Base-by-base conservation (phyloP, 2,888 invertebrate genomes). In the Listrodromus nycthemerus region DNA sequence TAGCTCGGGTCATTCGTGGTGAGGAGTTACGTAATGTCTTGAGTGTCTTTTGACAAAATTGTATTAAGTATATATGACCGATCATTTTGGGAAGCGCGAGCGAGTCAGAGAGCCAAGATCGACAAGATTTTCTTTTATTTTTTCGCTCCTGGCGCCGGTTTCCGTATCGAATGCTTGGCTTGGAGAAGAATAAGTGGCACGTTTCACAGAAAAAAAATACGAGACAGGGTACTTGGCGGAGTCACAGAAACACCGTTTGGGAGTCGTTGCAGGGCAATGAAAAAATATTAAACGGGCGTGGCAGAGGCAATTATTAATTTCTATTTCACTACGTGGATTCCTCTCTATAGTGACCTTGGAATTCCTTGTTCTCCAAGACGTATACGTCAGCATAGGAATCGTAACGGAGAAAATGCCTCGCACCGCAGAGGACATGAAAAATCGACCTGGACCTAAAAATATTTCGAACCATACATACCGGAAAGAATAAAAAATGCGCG, bases 391-490 rank as follows among this genome's bases (percentile, higher is more conserved):
- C 37, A 21, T 70, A 21, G 70, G 16, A 55, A 55, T 37, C 37
- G 13, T 37, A 37, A 70, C 55, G 37, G 55, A 52, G 7, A 19
- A 19, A 13, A 52, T 52, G 19, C 19, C 52, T 21, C 52, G 70
- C 33, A 61, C 58, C 61, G 79, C 65, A 45, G 80, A 78, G 70
- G 80, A 83, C 83, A 75, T 75, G 86, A 84, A 90, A 91, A 91
- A 90, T 88, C 86, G 87, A 87, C 86, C 85, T 67, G 78, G 78
- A 76, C 86, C 91, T 91, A 91, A 91, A 91, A 91, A 91, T 91
- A 91, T 89, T 85, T 63, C 87, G 89, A 85, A 88, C 89, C 88
- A 84, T 89, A 85, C 88, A 84, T 89, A 85, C 86, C 85, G 78
- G 74, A 82, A 86, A 86, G 86, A 87, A 88, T 74, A 82, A 86